Conservation (phyloP, 2,888 invertebrate genomes). For the Deroplatys truncata region DNA sequence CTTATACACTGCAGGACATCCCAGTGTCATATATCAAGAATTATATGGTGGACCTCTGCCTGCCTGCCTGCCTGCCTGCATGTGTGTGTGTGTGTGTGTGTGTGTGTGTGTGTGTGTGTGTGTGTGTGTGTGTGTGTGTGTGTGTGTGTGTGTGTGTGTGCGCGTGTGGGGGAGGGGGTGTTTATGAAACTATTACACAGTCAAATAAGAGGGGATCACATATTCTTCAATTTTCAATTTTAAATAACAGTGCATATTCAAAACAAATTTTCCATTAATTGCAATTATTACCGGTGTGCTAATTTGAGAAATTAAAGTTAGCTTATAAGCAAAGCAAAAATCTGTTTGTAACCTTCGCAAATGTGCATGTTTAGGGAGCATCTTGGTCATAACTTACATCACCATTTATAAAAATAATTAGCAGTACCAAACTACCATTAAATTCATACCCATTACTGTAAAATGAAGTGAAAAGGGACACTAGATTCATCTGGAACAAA, state of each 20-base stretch:
- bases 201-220: not conserved
- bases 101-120: too few species aligned
- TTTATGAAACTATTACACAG: not conserved
- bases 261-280: not conserved
- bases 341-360: not conserved
- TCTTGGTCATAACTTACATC: not conserved
- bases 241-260: not conserved
- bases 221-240: not conserved
- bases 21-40: too few species aligned
- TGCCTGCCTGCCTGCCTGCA: too few species aligned
- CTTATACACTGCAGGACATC: too few species aligned
- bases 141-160: too few species aligned
- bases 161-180: too few species aligned
- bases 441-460: not conserved
- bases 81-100: too few species aligned
- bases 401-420: not conserved
- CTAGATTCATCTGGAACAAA: not conserved
- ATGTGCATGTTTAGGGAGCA: not conserved
- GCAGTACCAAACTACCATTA: not conserved
- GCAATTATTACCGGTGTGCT: not conserved
- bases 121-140: too few species aligned
- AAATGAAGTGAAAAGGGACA: not conserved
- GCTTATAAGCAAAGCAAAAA: not conserved
- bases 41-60: too few species aligned
- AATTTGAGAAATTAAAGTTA: not conserved